Evolutionary conservation across 2,113 vertebrate species (phyloP).

Genomic region (Campylomormyrus tamandua): DNA sequence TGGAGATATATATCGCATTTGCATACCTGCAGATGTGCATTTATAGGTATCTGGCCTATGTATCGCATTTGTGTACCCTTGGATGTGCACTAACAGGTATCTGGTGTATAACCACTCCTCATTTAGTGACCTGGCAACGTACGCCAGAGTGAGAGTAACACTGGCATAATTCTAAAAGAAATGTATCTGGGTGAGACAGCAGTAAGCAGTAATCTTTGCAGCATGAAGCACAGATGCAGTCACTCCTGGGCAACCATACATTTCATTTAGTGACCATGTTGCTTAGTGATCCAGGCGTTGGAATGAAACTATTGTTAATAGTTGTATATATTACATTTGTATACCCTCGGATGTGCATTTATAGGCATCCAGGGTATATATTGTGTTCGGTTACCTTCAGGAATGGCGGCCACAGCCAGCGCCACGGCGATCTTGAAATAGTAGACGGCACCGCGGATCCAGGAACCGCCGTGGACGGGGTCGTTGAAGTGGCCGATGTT

Average conservation of each 20-base stretch:
- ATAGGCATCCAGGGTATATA: neutral
- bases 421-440: conserved; percentile 98
- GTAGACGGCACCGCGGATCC: conserved; percentile 95
- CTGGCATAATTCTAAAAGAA: neutral
- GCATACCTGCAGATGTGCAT: neutral
- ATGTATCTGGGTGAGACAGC: neutral
- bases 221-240: neutral
- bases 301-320: neutral
- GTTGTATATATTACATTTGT: neutral
- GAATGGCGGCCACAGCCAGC: conserved; percentile 91
- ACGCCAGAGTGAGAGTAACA: neutral
- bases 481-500: conserved; percentile 99
- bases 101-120: neutral
- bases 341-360: too few relatives aligned
- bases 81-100: neutral
- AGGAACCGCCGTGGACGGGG: conserved; percentile 92
- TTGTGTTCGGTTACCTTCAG: conserved; percentile 61
- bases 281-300: neutral
- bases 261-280: neutral
- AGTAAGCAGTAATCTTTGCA: neutral
- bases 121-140: too few relatives aligned
- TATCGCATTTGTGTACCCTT: neutral
- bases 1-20: neutral
- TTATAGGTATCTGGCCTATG: neutral
- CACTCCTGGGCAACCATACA: neutral